Evolutionary conservation across 2,888 invertebrate species (phyloP), one percentile per base, ranked within the genome.

Genomic region (Eudasyphora cyanicolor): DNA sequence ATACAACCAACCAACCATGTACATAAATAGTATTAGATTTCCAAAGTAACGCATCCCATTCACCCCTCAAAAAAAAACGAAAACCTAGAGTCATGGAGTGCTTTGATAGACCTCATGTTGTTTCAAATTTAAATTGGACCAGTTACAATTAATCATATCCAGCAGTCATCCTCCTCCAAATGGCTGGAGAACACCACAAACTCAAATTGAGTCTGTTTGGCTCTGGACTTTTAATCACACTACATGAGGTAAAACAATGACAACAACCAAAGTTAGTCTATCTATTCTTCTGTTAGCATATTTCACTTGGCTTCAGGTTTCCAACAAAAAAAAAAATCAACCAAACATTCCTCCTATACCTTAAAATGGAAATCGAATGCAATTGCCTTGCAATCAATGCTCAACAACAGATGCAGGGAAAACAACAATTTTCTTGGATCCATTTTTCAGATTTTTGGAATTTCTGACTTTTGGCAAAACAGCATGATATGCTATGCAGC

Each of bases 381-480:
- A 45, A 42, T n/a, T 69, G n/a, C n/a, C 14, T 5, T 8, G n/a
- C 32, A 32, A 32, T 45, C 45, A 45, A 45, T 45, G 45, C n/a
- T 42, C 17, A 75, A 82, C 75, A 42, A 57, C 67, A 74, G 67
- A 74, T 32, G 0, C 45, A 77, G 64, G 60, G 49, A 78, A 82
- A 17, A 78, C 29, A 74, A 75, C 42, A 38, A 57, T 79, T 79
- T 82, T 76, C 71, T 76, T 38, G 6, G 10, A 1, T 38, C 1
- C 14, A 12, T 38, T 38, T 8, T 3, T 38, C 38, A 12, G 10
- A 24, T 17, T 38, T 73, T 71, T 82, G 7, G 10, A 54, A 27
- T 57, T 57, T 57, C 57, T 79, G 76, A 82, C 82, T 82, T 79
- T 82, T 76, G 76, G 76, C 82, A 76, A 79, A 60, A 75, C 78